These are phyloP conservation scores for Thunnus thynnus DNA, from an alignment of 2,113 vertebrate genomes.

Conservation along the genomic window DNA sequence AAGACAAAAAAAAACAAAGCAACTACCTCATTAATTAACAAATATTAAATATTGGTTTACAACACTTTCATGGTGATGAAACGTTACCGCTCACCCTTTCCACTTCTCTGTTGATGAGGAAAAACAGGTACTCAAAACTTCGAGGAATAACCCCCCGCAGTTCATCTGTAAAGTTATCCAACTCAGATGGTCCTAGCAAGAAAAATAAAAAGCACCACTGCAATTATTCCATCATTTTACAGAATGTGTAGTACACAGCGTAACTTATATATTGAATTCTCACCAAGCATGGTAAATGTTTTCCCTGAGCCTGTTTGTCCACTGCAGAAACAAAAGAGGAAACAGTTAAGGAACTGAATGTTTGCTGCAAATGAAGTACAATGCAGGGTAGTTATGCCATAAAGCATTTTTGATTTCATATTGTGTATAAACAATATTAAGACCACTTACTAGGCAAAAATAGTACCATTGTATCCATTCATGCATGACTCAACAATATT, in stretches of 20 bases:
- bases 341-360: not conserved
- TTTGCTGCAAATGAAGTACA: not conserved
- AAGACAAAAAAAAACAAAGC: conserved; percentile 34
- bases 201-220: conserved; percentile 37
- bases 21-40: conserved; percentile 7
- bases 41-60: not conserved
- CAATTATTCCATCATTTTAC: not conserved
- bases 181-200: conserved; percentile 92
- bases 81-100: conserved; percentile 86
- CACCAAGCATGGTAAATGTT: conserved; percentile 98
- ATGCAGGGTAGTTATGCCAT: not conserved
- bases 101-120: conserved; percentile 94
- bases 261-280: conserved; percentile 52
- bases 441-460: conserved; percentile 97
- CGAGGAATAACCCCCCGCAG: conserved; percentile 95
- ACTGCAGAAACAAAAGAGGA: conserved; percentile 78
- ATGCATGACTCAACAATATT: conserved; percentile 96
- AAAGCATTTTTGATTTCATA: not conserved
- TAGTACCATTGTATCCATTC: conserved; percentile 97
- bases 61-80: conserved; percentile 2
- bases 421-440: not conserved
- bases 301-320: conserved; percentile 98
- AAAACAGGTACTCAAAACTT: conserved; percentile 98
- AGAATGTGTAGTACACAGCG: not conserved
- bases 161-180: conserved; percentile 94